Conservation (phyloP, 1,140 invertebrate species). For the Lysiphlebus fabarum region DNA sequence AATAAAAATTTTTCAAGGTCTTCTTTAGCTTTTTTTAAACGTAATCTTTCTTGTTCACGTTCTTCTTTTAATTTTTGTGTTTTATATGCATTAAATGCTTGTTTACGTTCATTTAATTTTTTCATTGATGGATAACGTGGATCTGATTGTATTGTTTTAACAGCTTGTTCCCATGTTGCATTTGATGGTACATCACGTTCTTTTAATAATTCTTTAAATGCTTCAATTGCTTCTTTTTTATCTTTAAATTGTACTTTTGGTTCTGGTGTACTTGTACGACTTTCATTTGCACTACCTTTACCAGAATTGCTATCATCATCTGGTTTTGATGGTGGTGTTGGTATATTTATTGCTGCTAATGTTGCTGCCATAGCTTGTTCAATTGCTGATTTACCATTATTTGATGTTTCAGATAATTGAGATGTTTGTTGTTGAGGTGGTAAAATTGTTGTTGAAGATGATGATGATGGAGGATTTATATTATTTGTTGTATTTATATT, state of each 20-base stretch:
- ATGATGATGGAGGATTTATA: constrained; percentile 34
- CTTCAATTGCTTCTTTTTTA: constrained; percentile 94
- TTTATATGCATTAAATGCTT: constrained; percentile 98
- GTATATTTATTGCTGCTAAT: constrained; percentile 75
- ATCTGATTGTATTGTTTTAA: constrained; percentile 91
- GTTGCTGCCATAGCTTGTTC: constrained; percentile 93
- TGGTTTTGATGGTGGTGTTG: constrained; percentile 58
- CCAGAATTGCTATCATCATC: constrained; percentile 58
- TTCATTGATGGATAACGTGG: constrained; percentile 91
- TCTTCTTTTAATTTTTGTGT: constrained; percentile 96
- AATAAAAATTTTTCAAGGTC: constrained; percentile 93
- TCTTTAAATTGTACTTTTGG: constrained; percentile 75
- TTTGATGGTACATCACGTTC: constrained; percentile 94
- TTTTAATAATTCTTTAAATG: constrained; percentile 90
- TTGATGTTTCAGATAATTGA: constrained; percentile 32
- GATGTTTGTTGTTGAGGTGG: neutral
- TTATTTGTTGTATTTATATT: constrained; percentile 27
- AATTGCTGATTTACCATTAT: constrained; percentile 67
- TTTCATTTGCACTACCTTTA: constrained; percentile 53
- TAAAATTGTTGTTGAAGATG: too few relatives aligned
- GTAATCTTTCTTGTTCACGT: constrained; percentile 86
- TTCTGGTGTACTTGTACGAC: constrained; percentile 59
- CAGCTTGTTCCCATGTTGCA: constrained; percentile 94
- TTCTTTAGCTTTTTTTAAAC: constrained; percentile 95
- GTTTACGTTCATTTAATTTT: constrained; percentile 94